A percentile compares a stretch with the other conserved stretches of the same genome.
Conservation (phyloP, 2,113 vertebrate species). For the Muntiacus muntjak region DNA sequence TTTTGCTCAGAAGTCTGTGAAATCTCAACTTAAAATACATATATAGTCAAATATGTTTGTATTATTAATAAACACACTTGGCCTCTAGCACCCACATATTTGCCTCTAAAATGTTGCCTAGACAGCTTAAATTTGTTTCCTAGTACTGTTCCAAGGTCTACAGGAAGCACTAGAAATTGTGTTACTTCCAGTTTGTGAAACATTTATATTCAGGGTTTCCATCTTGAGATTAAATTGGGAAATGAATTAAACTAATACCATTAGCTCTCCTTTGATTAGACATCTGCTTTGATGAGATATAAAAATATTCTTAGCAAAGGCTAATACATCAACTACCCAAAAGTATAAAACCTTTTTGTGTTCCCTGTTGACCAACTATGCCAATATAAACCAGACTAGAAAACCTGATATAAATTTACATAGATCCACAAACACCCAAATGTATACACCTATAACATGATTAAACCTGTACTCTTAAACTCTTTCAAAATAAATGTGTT, state of each 20-base stretch:
- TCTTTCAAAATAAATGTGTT: not conserved
- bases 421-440: not conserved
- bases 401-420: not conserved
- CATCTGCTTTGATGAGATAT: not conserved
- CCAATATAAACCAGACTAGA: not conserved
- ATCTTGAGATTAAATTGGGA: conserved; percentile 52
- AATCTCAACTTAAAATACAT: not conserved
- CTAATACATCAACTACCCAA: not conserved
- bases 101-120: not conserved
- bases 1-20: not conserved
- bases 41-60: not conserved
- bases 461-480: not conserved
- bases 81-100: not conserved
- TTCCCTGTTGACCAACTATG: not conserved
- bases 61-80: not conserved
- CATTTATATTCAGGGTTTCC: not conserved
- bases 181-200: not conserved
- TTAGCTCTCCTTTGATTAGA: conserved; percentile 2
- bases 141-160: not conserved
- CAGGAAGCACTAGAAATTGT: not conserved
- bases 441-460: not conserved
- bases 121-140: not conserved
- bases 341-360: conserved; percentile 6
- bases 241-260: conserved; percentile 43
- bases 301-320: conserved; percentile 39